phyloP scores from a whole-genome alignment of 2,797 vertebrate genomes.

The Staurois parvus region DNA sequence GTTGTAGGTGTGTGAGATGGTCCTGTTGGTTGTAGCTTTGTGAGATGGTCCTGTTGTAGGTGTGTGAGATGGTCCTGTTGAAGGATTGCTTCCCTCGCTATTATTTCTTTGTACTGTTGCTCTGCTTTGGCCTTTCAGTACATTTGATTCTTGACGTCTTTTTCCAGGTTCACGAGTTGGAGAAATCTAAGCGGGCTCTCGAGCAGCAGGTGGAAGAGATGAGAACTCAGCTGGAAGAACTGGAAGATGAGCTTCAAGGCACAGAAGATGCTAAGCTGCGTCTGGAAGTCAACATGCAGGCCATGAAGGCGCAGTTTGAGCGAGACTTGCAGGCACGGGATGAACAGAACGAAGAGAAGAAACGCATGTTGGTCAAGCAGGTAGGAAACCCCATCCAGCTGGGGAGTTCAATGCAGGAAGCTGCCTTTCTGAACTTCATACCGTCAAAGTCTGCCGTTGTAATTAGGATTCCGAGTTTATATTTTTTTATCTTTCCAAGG shows the following conservation, averaged over 20 bases:
- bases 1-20: too few species aligned
- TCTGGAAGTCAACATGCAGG: constrained; percentile 98
- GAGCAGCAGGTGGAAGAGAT: constrained; percentile 87
- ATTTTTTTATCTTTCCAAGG: constrained; percentile 73
- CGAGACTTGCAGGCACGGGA: constrained; percentile 91
- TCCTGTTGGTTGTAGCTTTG: too few species aligned
- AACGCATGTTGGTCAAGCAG: constrained; percentile 83
- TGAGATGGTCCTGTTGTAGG: too few species aligned
- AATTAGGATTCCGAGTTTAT: background rate
- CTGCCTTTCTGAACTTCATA: too few species aligned
- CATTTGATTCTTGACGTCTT: background rate
- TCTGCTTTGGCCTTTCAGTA: too few species aligned
- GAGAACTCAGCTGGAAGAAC: constrained; percentile 91
- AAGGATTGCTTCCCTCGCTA: too few species aligned
- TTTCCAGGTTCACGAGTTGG: constrained; percentile 82
- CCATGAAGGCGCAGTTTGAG: constrained; percentile 96
- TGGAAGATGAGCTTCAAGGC: constrained; percentile 95
- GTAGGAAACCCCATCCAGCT: constrained; percentile 63
- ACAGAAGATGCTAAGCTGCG: constrained; percentile 96
- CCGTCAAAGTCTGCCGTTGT: too few species aligned
- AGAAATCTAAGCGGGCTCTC: constrained; percentile 84
- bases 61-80: too few species aligned
- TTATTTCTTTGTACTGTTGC: too few species aligned
- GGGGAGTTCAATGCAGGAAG: too few species aligned
- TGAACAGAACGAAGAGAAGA: constrained; percentile 83